Conservation (phyloP, 2,113 vertebrate species). For the Narcine bancroftii region DNA sequence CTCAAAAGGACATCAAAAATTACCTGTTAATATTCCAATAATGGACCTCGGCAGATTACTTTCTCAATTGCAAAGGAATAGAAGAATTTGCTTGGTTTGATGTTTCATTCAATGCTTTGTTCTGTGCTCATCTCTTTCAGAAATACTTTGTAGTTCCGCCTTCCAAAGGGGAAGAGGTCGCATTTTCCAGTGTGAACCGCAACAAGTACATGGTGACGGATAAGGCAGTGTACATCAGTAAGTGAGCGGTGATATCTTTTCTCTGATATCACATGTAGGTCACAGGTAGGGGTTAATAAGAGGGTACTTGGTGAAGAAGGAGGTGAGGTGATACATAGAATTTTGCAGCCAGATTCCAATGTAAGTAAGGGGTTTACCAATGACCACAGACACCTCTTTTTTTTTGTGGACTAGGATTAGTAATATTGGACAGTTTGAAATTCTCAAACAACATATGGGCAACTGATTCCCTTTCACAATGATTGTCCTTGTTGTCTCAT, state of each 20-base stretch:
- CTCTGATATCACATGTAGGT: neutral
- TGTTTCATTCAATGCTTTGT: neutral
- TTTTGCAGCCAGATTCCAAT: neutral
- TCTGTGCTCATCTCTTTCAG: conserved; percentile 53
- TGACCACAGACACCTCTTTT: neutral
- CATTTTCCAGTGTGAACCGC: conserved; percentile 70
- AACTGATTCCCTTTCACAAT: neutral
- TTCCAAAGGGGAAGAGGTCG: conserved; percentile 63
- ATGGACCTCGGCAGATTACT: neutral
- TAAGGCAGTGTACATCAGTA: conserved; percentile 79
- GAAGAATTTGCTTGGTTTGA: neutral
- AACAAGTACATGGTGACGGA: conserved; percentile 96
- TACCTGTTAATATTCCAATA: neutral
- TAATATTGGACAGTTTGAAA: neutral
- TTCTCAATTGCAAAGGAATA: neutral
- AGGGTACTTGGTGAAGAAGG: neutral
- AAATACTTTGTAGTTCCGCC: conserved; percentile 69
- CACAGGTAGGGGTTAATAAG: neutral
- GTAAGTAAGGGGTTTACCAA: neutral
- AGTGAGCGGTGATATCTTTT: conserved; percentile 42
- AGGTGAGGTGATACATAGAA: neutral
- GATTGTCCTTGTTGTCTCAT: neutral
- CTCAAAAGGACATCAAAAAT: neutral
- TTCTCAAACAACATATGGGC: neutral
- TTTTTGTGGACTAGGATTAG: neutral